Evolutionary conservation across 2,888 invertebrate species (phyloP), one percentile per base, ranked within the genome.

Genomic region (Liopterus haemorrhoidalis): DNA sequence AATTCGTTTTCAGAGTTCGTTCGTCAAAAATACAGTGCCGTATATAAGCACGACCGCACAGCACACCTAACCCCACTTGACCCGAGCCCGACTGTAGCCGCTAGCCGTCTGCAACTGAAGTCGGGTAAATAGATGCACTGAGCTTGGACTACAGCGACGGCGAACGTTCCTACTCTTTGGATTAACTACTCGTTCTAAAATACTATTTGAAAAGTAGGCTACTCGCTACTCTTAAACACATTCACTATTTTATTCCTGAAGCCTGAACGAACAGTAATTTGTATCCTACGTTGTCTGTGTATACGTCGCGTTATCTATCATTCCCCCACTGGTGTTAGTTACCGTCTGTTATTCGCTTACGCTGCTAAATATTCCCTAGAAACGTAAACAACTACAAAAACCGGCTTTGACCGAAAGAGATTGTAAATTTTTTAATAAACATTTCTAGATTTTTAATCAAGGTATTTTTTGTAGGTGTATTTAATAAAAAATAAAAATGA

Each of bases 11-110:
- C 32, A 35, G 43, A 43, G 56, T 63, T 65, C 65, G 65, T 65
- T 66, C 65, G 65, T 60, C 55, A 60, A 57, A 60, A 58, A 57
- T 56, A 57, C 58, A 61, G 66, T 65, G 64, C 63, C 56, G 56
- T 58, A 62, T n/a, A n/a, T n/a, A 61, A 62, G 65, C 66, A 65
- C 65, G 64, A 64, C 64, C 59, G 56, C 53, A 61, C 64, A 24
- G 62, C 67, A 64, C 65, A 62, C 65, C 63, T 62, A 62, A 63
- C 65, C 66, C 66, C 64, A 61, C 63, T 54, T n/a, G 37, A 37
- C 47, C 61, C 64, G 62, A 59, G 57, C 63, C 63, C 64, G 62
- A 64, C 63, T 64, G 58, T 54, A 39, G 45, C 33, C 32, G 33
- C 45, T 45, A 45, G 39, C 39, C 45, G 45, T 45, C 45, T 44